Percentiles rank a stretch among this genome's conserved stretches.
Evolutionary conservation across 1,140 invertebrate genomes (phyloP).

Genomic region (Tetragnatha versicolor): DNA sequence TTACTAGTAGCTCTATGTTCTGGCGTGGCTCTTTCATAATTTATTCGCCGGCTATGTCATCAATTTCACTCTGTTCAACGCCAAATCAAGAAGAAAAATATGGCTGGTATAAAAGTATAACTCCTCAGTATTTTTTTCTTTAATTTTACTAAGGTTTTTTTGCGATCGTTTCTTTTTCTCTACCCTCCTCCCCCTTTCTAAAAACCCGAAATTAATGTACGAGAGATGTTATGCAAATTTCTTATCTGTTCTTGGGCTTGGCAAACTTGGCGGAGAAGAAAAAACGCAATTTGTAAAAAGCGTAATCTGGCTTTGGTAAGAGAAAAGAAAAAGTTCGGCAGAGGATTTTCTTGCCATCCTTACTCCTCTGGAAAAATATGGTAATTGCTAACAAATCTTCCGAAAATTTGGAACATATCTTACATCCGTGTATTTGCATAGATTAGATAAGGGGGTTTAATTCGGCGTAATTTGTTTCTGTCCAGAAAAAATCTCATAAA

Average conservation of each 20-base stretch:
- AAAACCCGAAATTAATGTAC: conserved; percentile 37
- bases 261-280: conserved; percentile 4
- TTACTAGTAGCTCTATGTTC: conserved; percentile 32
- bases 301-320: conserved; percentile 11
- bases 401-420: conserved; percentile 39
- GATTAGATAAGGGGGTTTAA: conserved; percentile 43
- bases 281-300: conserved; percentile 31
- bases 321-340: neutral
- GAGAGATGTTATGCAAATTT: conserved; percentile 44
- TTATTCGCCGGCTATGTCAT: conserved; percentile 13
- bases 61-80: neutral
- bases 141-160: too few species aligned
- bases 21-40: conserved; percentile 11
- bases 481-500: neutral
- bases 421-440: conserved; percentile 38
- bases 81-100: neutral
- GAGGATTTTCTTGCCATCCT: conserved; percentile 5
- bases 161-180: neutral
- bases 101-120: conserved; percentile 26
- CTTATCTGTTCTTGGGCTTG: conserved; percentile 34
- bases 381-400: conserved; percentile 42
- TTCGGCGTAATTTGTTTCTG: conserved; percentile 37
- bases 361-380: conserved; percentile 22
- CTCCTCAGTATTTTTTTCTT: too few species aligned
- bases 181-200: neutral